Evolutionary conservation across 1,140 invertebrate species (phyloP), one percentile per base, ranked within the genome.

Genomic region (Caligus rogercresseyi): DNA sequence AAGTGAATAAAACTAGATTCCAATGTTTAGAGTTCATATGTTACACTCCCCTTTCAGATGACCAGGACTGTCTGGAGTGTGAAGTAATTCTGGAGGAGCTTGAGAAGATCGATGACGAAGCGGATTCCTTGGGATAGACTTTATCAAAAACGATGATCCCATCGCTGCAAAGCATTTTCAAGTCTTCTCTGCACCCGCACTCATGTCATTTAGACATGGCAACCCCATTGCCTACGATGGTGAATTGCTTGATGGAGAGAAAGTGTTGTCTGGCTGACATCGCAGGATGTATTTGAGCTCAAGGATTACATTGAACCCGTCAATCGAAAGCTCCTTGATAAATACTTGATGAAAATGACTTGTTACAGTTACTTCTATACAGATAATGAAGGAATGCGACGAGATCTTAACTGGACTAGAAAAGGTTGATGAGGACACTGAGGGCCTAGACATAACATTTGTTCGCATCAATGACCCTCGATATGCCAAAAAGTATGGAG

Each of bases 261-360:
- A 82, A 71, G 81, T 93, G 23, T 74, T 91, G 0, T 78, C 82
- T 95, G 89, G 89, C 73, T 94, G 14, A 93, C 89, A 11, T 90
- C 87, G 14, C 87, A 92, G 72, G 89, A 95, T 72, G 87, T 91
- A 20, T 92, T 95, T 75, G 88, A 93, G 75, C 85, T 93, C 26
- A 90, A 91, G 76, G 91, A 92, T 72, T 89, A 94, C 80, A 94
- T 95, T 69, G 90, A 93, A 73, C 89, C 93, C 73, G 89, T 94
- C 0, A 94, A 93, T 72, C 81, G 85, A 52, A 90, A 92, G 75
- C 93, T 95, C 89, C 74, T 95, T 53, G 88, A 93, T 67, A 94
- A 94, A 74, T 93, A 1, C 74, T 95, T 1, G 89, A 93, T 67
- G 89, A 93, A 73, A 93, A 92, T 69, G 89, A 94, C 75, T 89